A percentile compares a stretch with the other conserved stretches of the same genome.
These are phyloP conservation scores for Beroe forskalii DNA, from an alignment of 37 sponge, comb jelly and placozoan species.

Conservation along the genomic window DNA sequence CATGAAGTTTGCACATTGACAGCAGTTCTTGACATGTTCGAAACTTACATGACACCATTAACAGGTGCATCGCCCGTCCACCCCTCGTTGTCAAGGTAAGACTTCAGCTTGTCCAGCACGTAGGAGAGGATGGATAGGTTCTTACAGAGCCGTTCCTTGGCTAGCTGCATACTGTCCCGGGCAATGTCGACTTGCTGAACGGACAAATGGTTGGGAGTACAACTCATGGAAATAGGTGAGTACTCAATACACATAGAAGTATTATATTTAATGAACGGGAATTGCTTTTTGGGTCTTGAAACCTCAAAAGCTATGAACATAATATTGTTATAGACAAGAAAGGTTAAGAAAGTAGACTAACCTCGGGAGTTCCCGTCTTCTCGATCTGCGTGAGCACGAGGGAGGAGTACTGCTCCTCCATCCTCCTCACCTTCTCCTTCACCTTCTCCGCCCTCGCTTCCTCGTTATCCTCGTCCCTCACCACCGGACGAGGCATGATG, in stretches of 20 bases:
- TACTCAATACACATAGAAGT: no score
- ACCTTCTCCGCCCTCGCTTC: conserved; percentile 87
- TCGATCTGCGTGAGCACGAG: conserved; percentile 67
- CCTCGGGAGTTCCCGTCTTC: conserved; percentile 39
- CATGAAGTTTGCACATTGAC: no score
- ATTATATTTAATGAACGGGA: no score
- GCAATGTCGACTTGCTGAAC: conserved; percentile 78
- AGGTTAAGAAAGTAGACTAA: no score
- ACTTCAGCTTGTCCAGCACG: conserved; percentile 76
- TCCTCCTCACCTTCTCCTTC: conserved; percentile 73
- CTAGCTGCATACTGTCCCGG: conserved; percentile 85
- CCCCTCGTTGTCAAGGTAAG: conserved; percentile 50
- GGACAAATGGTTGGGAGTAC: no score
- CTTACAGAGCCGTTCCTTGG: conserved; percentile 93
- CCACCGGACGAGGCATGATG: conserved; percentile 86
- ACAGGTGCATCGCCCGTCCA: conserved; percentile 48
- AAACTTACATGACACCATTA: conserved; percentile 65
- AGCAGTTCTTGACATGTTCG: no score
- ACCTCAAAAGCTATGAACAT: no score
- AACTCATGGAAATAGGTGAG: no score
- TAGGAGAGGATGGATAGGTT: conserved; percentile 94
- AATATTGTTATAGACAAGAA: no score
- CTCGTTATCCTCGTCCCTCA: conserved; percentile 80
- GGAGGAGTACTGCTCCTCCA: conserved; percentile 89
- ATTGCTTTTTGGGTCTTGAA: no score